Evolutionary conservation across 2,797 vertebrate genomes (phyloP).

Genomic region (Crocidura indochinensis): DNA sequence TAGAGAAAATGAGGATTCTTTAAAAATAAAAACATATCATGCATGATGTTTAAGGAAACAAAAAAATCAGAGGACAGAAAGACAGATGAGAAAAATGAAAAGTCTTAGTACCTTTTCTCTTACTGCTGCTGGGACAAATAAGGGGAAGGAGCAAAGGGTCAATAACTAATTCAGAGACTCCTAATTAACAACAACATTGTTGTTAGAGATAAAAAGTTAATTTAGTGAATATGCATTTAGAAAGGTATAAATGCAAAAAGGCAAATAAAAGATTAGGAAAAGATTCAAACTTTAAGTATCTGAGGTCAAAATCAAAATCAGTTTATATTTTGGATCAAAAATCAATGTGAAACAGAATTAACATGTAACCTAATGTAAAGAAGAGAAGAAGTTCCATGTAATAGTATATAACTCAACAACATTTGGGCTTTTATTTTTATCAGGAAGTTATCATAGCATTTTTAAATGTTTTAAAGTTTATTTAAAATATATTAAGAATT

Average conservation of each 20-base stretch:
- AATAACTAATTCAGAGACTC: background rate
- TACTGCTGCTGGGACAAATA: background rate
- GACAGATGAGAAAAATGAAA: background rate
- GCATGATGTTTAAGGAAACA: background rate
- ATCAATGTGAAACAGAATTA: background rate
- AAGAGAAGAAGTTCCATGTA: background rate
- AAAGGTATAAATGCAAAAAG: constrained; percentile 22
- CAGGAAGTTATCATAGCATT: too few species aligned
- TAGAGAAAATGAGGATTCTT: constrained; percentile 31
- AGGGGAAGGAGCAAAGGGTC: background rate
- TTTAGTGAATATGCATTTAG: background rate
- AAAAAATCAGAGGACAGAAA: background rate
- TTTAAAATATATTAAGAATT: too few species aligned
- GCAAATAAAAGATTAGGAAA: background rate
- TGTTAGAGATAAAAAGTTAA: background rate
- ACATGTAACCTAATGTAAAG: background rate
- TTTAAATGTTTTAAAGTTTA: too few species aligned
- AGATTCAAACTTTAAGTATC: background rate
- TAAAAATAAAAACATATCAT: background rate
- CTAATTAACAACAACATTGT: constrained; percentile 47
- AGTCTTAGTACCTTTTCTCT: constrained; percentile 12
- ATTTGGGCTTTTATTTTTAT: background rate
- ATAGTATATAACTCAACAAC: background rate
- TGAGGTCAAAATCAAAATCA: constrained; percentile 16
- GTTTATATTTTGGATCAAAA: background rate